Evolutionary conservation across 2,888 invertebrate species (phyloP), one percentile per base, ranked within the genome.

Genomic region (Sisyra terminalis): DNA sequence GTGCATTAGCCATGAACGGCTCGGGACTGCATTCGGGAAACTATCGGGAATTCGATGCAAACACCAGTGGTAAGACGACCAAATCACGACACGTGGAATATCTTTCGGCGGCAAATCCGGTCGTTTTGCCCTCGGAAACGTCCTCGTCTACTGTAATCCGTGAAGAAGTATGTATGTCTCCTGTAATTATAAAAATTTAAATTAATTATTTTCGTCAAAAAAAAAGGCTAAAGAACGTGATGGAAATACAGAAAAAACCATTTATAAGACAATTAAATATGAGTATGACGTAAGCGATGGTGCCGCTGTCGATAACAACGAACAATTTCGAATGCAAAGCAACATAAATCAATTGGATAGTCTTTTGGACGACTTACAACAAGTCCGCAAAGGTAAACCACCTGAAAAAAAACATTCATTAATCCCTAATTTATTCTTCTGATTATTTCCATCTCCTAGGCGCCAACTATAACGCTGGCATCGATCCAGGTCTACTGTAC

Each of bases 301-400:
- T 29, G 24, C 43, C 7, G 15, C 40, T 14, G 13, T 13, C 14
- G 59, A 60, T 48, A 58, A 57, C 46, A 46, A 52, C 13, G 24
- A 24, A 24, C 24, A 24, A 7, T 24, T 24, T 24, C 52, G 60
- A 40, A 58, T 60, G 54, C 61, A 63, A 46, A 61, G 78, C 53
- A 82, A 80, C 54, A 78, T 82, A 38, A 80, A 78, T 52, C 81
- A 83, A 57, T 60, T 84, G 54, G 83, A 84, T 57, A 77, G 78
- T 0, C 61, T 84, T 39, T 65, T 84, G 42, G 81, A 81, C 50
- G 83, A 84, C 57, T 61, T 84, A 51, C 78, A 80, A 48, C 63
- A 64, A 53, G 61, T 57, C 8, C 61, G 63, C 45, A 58, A 59
- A 49, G 53, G 57, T 15, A 52, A 53, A 24, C 24, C 3, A 24